Evolutionary conservation across 37 sponge, comb jelly and placozoan species (phyloP).

Genomic region (Beroe forskalii): DNA sequence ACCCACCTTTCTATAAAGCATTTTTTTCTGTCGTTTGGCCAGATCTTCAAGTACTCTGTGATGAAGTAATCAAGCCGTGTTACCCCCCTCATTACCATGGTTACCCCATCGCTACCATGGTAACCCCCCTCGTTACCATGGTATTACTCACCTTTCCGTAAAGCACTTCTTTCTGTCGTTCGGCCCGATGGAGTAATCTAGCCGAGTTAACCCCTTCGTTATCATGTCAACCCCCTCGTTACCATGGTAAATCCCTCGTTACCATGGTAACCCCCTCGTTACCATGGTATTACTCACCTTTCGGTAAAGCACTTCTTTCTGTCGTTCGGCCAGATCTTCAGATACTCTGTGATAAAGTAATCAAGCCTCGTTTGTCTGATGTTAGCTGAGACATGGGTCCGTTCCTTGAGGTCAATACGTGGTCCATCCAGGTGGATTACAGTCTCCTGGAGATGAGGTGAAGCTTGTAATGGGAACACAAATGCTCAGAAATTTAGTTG

Average conservation of each 20-base stretch:
- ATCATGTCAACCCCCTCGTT: too few species aligned
- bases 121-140: too few species aligned
- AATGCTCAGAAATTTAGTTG: too few species aligned
- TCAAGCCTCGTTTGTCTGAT: constrained; percentile 20
- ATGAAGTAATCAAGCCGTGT: constrained; percentile 42
- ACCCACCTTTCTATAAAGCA: constrained; percentile 18
- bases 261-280: too few species aligned
- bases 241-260: too few species aligned
- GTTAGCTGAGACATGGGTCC: constrained; percentile 2
- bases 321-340: constrained; percentile 34
- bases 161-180: constrained; percentile 15
- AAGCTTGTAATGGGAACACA: not conserved
- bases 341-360: constrained; percentile 61
- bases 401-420: constrained; percentile 11
- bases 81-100: too few species aligned
- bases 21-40: constrained; percentile 6
- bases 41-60: constrained; percentile 50
- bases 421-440: constrained; percentile 7
- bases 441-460: not conserved
- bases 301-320: constrained; percentile 10
- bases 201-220: too few species aligned
- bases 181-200: constrained; percentile 37
- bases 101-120: too few species aligned
- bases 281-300: not conserved
- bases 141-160: not conserved